These are phyloP conservation scores for Brachirus orientalis DNA, from an alignment of 2,113 vertebrate species.

Conservation along the genomic window DNA sequence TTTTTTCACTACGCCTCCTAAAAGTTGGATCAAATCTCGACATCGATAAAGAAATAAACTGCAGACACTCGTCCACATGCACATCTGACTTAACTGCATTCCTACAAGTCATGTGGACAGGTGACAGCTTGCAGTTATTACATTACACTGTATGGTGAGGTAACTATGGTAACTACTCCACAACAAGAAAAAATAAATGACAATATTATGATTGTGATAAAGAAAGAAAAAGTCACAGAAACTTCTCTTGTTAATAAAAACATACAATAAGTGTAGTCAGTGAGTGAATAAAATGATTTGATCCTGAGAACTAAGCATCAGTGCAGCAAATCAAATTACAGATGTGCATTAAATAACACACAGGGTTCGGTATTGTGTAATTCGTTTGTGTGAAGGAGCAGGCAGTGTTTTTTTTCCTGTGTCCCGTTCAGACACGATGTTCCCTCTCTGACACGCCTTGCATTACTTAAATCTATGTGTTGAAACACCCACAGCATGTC, in stretches of 20 bases:
- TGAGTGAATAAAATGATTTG: no score
- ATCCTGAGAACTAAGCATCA: no score
- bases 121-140: neutral
- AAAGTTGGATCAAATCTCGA: no score
- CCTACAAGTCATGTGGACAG: neutral
- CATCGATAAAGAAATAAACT: neutral
- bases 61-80: neutral
- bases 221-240: no score
- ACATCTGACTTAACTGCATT: neutral
- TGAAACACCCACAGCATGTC: constrained; percentile 17
- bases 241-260: neutral
- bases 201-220: neutral
- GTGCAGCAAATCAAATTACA: no score
- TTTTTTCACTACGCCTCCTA: constrained; percentile 2
- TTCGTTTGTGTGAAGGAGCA: no score
- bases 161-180: neutral
- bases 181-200: neutral
- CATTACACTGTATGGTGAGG: neutral
- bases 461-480: constrained; percentile 18
- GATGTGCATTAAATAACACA: no score
- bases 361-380: no score
- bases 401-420: neutral
- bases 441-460: constrained; percentile 19
- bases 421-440: constrained; percentile 28
- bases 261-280: neutral